Evolutionary conservation across 2,888 invertebrate species (phyloP), one percentile per base, ranked within the genome.

Genomic region (Dascillus cervinus): DNA sequence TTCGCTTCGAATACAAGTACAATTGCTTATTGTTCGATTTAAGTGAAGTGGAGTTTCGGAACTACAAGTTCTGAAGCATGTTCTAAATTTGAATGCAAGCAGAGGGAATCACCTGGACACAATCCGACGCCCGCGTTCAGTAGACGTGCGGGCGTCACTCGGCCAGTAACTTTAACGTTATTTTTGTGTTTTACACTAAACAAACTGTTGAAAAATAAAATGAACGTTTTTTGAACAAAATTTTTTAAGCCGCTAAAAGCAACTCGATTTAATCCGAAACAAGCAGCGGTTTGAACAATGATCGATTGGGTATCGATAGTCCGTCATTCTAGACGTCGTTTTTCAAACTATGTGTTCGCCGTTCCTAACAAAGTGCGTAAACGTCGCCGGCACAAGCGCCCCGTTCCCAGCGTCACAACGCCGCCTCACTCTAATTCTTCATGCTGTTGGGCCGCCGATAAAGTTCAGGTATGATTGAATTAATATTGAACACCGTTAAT

Each of bases 271-370:
- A 17, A 4, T 8, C 4, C 17, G 8, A 6, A 17, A n/a, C n/a
- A n/a, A n/a, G n/a, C n/a, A n/a, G n/a, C n/a, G n/a, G n/a, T n/a
- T n/a, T n/a, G n/a, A 27, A 48, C 46, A 44, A 82, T 82, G 82
- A 82, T 82, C 54, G 82, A 82, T 66, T 82, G 82, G 81, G 80
- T 82, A 44, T 81, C 81, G 39, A 81, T 82, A 50, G 81, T 81
- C 40, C 73, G 80, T 33, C 79, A 80, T 53, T 81, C 81, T 39
- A 65, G 77, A 35, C 71, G 82, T 28, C 70, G 81, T 27, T 79
- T 82, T 60, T 80, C 79, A 40, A 78, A 77, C 58, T 80, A 79
- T 59, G 73, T 80, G 61, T 76, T 76, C 55, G 69, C 73, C 4
- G 73, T 73, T 39, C 80, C 80, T 24, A 71, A 70, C 47, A 78